A percentile compares a stretch with the other conserved stretches of the same genome.
Evolutionary conservation across 2,797 vertebrate species (phyloP).

Genomic region (Propithecus deckenii): DNA sequence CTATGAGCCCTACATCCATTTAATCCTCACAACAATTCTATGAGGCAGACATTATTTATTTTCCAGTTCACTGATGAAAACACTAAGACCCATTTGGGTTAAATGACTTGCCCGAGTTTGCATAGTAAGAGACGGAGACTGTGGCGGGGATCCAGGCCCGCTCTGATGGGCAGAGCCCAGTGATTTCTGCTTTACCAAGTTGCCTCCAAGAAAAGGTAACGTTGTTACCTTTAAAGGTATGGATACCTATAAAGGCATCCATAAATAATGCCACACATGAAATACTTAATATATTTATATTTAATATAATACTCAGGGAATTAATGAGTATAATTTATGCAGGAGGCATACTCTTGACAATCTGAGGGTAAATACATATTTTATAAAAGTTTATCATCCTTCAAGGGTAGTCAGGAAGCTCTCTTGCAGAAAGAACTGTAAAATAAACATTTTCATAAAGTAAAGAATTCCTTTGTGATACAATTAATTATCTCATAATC

Average conservation of each 20-base stretch:
- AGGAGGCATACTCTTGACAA: neutral
- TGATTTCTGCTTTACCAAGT: neutral
- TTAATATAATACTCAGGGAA: neutral
- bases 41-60: neutral
- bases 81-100: neutral
- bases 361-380: neutral
- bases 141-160: neutral
- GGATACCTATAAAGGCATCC: neutral
- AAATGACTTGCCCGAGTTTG: neutral
- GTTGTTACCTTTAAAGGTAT: neutral
- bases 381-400: neutral
- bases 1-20: neutral
- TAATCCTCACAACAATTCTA: neutral
- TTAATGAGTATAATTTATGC: neutral
- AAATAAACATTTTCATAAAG: neutral
- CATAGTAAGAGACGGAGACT: neutral
- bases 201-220: neutral
- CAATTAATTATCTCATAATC: neutral
- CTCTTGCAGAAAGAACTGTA: neutral
- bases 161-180: neutral
- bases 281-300: neutral
- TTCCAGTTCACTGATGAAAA: neutral
- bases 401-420: neutral
- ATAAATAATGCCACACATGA: neutral
- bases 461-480: slow-evolving; percentile 21